Evolutionary conservation across 2,797 vertebrate species (phyloP).

Genomic region (Austrolebias charrua): DNA sequence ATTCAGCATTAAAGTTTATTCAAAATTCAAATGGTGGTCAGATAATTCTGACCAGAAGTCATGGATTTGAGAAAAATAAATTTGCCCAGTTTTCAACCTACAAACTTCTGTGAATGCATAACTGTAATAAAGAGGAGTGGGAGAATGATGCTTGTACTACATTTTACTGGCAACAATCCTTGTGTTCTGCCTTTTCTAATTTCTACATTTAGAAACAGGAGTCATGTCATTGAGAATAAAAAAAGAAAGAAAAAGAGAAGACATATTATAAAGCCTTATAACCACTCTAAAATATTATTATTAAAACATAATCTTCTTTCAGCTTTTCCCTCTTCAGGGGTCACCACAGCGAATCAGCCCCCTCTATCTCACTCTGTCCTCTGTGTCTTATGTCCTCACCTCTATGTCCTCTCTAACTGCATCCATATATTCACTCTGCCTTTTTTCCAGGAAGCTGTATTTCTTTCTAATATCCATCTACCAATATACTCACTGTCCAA

Average conservation of each 20-base stretch:
- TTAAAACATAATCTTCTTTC: too few species aligned
- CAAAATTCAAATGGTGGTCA: neutral
- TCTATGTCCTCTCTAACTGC: too few species aligned
- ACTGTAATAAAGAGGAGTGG: slow-evolving; percentile 20
- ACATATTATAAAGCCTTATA: slow-evolving; percentile 24
- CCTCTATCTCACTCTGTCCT: too few species aligned
- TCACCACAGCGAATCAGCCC: too few species aligned
- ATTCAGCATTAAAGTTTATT: slow-evolving; percentile 19
- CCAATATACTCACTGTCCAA: too few species aligned
- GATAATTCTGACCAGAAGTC: neutral
- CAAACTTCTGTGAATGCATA: slow-evolving; percentile 2
- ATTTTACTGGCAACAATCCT: slow-evolving; percentile 27
- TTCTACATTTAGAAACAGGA: slow-evolving; percentile 26
- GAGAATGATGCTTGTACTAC: slow-evolving; percentile 20
- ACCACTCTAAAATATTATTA: neutral
- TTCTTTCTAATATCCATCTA: too few species aligned
- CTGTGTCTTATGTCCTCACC: too few species aligned
- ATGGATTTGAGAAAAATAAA: too few species aligned
- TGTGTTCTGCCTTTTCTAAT: slow-evolving; percentile 24
- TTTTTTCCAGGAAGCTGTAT: too few species aligned
- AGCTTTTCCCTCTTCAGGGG: too few species aligned
- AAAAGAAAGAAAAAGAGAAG: slow-evolving; percentile 24
- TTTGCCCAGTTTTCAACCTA: slow-evolving; percentile 15
- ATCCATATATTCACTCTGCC: too few species aligned
- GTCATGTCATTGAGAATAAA: slow-evolving; percentile 25